Conservation (phyloP, 1,140 invertebrate species). For the Heliconius himera region DNA sequence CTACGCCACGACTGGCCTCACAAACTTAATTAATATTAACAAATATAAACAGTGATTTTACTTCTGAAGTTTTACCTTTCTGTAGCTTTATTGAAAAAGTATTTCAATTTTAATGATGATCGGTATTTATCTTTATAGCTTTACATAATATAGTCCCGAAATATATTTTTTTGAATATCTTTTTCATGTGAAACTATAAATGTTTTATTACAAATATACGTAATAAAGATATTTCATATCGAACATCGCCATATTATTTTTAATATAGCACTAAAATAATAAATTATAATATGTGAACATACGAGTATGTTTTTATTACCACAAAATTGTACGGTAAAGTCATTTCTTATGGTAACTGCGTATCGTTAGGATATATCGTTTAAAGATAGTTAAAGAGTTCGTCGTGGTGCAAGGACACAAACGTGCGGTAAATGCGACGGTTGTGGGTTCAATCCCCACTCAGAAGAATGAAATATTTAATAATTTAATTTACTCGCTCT, state of each 20-base stretch:
- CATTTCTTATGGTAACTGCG: background rate
- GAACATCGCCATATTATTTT: constrained; percentile 10
- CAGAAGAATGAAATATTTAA: background rate
- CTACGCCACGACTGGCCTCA: background rate
- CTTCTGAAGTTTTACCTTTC: no score
- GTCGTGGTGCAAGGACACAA: no score
- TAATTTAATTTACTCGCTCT: no score
- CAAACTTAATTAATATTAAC: background rate
- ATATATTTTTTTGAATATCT: background rate
- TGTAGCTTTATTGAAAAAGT: no score
- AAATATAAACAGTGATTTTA: background rate
- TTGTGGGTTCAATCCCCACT: background rate
- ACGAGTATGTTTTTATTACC: background rate
- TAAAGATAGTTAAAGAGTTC: background rate
- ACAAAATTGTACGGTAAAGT: background rate
- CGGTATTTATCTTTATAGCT: background rate
- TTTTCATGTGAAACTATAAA: background rate
- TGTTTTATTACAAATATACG: background rate
- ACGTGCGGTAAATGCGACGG: no score
- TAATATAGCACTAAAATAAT: background rate
- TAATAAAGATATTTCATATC: background rate
- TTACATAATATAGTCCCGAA: background rate
- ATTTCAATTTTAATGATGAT: background rate
- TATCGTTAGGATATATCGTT: background rate
- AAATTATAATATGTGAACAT: background rate